Conservation (phyloP, 2,113 vertebrate genomes). For the Labrus mixtus region DNA sequence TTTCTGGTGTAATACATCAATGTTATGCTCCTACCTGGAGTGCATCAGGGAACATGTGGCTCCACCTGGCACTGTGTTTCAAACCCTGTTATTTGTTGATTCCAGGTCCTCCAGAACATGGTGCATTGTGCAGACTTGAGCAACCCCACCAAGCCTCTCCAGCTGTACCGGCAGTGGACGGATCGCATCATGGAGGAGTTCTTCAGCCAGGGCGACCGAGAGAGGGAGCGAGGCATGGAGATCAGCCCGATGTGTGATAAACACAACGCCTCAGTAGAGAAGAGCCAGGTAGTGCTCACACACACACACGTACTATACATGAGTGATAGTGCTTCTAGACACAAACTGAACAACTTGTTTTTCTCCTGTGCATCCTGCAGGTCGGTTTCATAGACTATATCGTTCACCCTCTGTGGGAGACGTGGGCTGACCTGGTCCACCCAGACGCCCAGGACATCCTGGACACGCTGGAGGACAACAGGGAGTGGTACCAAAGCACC, state of each 20-base stretch:
- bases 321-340: not conserved
- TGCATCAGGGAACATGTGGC: too few species aligned
- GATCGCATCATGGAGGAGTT: conserved; percentile 99
- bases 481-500: conserved; percentile 99
- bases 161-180: conserved; percentile 97
- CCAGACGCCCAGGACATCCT: conserved; percentile 98
- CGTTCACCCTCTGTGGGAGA: conserved; percentile 98
- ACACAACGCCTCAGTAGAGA: conserved; percentile 98
- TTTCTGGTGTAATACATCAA: not conserved
- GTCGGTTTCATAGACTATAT: conserved; percentile 99
- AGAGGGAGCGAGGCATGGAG: conserved; percentile 98
- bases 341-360: not conserved
- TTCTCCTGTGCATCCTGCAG: conserved; percentile 70
- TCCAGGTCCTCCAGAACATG: conserved; percentile 98
- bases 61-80: not conserved
- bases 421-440: conserved; percentile 98
- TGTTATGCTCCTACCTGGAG: too few species aligned
- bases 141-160: conserved; percentile 97
- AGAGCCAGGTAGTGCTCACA: conserved; percentile 89
- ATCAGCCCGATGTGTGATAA: conserved; percentile 99
- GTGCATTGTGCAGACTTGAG: conserved; percentile 99
- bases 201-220: conserved; percentile 96
- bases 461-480: conserved; percentile 98
- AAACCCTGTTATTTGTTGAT: not conserved
- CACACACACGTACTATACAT: not conserved